Evolutionary conservation across 2,113 vertebrate genomes (phyloP), one percentile per base, ranked within the genome.

Genomic region (Fulmarus glacialis): DNA sequence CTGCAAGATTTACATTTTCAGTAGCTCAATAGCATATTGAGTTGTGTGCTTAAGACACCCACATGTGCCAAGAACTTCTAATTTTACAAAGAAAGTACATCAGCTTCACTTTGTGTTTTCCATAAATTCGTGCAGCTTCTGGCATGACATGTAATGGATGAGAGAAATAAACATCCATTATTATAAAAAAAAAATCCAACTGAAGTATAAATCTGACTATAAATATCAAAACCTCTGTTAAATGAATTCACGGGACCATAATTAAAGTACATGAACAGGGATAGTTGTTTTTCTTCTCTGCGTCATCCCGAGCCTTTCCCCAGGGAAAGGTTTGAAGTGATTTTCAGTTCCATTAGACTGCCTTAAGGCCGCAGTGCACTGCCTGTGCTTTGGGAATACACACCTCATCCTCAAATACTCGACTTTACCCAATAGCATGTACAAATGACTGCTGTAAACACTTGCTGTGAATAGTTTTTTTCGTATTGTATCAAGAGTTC

Each of bases 41-140:
- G 79, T 30, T 64, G 67, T 75, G 52, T 30, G 71, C 71, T 88
- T 13, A 5, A 88, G 53, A 90, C 94, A 82, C 89, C 80, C 74
- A 73, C 75, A 38, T 4, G 21, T 63, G 88, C 72, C 53, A 81
- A 94, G 95, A 62, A 1, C 34, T 71, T 73, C 92, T 72, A 64
- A 88, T 82, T 96, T 93, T 88, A 89, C 40, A 60, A 59, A 72
- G 87, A 36, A 87, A 48, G 15, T 62, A 53, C 81, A 68, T 53
- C 90, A 81, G 17, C 47, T 64, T 90, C 42, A 8, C 55, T 59
- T 12, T 16, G 58, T 71, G 75, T 67, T 87, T 94, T 77, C 87
- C 79, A 68, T 72, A 85, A 94, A 95, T 85, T 56, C 6, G 2
- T 71, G 38, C 34, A 12, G 38, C 56, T 60, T 71, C 83, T 87